Percentiles rank a stretch among this genome's conserved stretches.
These are phyloP conservation scores for Ochropleura plecta DNA, from an alignment of 2,888 invertebrate genomes.

Conservation along the genomic window DNA sequence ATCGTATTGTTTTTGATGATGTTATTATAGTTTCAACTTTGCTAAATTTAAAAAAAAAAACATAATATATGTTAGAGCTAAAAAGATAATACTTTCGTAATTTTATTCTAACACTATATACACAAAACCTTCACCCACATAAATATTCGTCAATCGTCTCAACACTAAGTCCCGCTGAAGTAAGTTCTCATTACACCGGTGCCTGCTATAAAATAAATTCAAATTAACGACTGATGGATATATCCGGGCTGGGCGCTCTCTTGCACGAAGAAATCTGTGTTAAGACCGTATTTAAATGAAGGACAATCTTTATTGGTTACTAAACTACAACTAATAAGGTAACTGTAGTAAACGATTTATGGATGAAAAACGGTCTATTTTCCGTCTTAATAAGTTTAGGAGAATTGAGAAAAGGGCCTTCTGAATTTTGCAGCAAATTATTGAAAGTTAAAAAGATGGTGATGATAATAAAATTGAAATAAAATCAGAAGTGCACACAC, in stretches of 20 bases:
- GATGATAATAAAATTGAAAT: no score
- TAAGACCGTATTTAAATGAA: conserved; percentile 61
- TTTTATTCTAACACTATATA: conserved; percentile 21
- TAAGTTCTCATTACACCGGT: conserved; percentile 74
- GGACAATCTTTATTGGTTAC: conserved; percentile 57
- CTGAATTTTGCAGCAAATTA: not conserved
- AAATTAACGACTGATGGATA: conserved; percentile 81
- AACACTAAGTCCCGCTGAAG: conserved; percentile 44
- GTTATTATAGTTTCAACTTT: not conserved
- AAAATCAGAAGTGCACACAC: no score
- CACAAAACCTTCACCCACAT: conserved; percentile 19
- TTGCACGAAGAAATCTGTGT: conserved; percentile 55
- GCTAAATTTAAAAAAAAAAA: not conserved
- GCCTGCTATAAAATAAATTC: conserved; percentile 82
- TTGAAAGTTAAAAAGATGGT: not conserved
- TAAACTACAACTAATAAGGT: conserved; percentile 48
- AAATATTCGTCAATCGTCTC: conserved; percentile 60
- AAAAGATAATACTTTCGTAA: conserved; percentile 13
- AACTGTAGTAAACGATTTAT: conserved; percentile 30
- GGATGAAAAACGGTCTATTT: conserved; percentile 3
- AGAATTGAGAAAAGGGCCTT: not conserved
- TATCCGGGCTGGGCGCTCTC: conserved; percentile 64
- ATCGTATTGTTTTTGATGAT: not conserved
- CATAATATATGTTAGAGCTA: not conserved
- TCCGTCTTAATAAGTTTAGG: not conserved